Evolutionary conservation across 30 jellyfish, hydroid and myxozoan species (phyloP).

Genomic region (Catostylus mosaicus): DNA sequence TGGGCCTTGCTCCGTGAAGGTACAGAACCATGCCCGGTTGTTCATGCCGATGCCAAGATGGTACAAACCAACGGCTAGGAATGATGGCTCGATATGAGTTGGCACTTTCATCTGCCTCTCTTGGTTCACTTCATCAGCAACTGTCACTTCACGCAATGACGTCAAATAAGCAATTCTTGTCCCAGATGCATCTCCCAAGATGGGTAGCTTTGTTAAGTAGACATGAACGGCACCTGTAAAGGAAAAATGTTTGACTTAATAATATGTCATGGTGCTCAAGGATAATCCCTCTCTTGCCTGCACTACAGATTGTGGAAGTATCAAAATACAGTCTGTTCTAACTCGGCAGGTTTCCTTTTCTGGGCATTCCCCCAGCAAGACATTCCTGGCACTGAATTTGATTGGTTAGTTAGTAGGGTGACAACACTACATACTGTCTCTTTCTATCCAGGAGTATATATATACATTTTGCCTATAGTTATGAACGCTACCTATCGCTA

Average conservation of each 20-base stretch:
- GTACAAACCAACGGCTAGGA: conserved; percentile 84
- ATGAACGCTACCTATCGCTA: too few relatives aligned
- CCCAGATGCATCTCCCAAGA: conserved; percentile 81
- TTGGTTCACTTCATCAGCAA: conserved; percentile 68
- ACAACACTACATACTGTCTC: too few relatives aligned
- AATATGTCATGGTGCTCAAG: too few relatives aligned
- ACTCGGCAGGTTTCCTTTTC: too few relatives aligned
- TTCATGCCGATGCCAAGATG: conserved; percentile 96
- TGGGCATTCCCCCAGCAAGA: too few relatives aligned
- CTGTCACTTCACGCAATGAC: conserved; percentile 88
- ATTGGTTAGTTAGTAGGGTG: too few relatives aligned
- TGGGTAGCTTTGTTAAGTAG: conserved; percentile 89
- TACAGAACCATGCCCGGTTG: conserved; percentile 92
- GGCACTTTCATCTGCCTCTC: conserved; percentile 78
- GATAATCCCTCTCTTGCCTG: too few relatives aligned
- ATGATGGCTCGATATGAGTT: conserved; percentile 85
- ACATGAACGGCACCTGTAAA: conserved; percentile 90
- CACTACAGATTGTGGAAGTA: too few relatives aligned
- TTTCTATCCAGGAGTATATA: too few relatives aligned
- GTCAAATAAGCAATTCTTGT: conserved; percentile 93
- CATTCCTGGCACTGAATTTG: too few relatives aligned
- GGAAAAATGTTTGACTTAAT: background rate
- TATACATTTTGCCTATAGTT: too few relatives aligned
- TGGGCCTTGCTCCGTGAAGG: conserved; percentile 67
- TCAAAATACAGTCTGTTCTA: too few relatives aligned